phyloP scores from a whole-genome alignment of 2,113 vertebrate species.

The Anser cygnoides region DNA sequence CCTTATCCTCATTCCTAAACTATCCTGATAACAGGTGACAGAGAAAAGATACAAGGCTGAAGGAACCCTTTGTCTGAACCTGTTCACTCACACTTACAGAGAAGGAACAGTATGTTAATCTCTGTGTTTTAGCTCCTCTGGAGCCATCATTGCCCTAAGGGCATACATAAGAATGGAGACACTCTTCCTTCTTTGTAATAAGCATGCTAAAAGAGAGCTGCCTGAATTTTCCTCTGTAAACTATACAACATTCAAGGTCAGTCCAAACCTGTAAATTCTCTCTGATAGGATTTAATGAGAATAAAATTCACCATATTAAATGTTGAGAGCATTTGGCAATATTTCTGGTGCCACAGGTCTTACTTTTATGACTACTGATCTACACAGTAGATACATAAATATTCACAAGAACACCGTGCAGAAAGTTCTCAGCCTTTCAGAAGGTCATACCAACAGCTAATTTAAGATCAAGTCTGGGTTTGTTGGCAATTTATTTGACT shows the following conservation, averaged over 20 bases:
- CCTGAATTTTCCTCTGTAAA: neutral
- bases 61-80: neutral
- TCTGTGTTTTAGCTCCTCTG: neutral
- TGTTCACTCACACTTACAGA: neutral
- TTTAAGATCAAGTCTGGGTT: neutral
- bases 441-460: neutral
- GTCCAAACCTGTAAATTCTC: neutral
- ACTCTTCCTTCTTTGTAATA: neutral
- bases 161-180: neutral
- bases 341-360: neutral
- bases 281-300: neutral
- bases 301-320: neutral
- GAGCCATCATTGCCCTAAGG: neutral
- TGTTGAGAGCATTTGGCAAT: neutral
- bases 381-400: neutral
- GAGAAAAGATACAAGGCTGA: neutral
- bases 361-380: neutral
- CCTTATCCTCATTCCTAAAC: neutral
- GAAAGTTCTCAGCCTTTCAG: neutral
- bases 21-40: rapidly evolving
- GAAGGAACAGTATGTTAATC: neutral
- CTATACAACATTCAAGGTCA: neutral
- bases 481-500: neutral
- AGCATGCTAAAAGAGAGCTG: neutral
- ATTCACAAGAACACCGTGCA: neutral